A percentile compares a stretch with the other conserved stretches of the same genome.
Evolutionary conservation across 2,113 vertebrate species (phyloP).

Genomic region (Arizona elegans): DNA sequence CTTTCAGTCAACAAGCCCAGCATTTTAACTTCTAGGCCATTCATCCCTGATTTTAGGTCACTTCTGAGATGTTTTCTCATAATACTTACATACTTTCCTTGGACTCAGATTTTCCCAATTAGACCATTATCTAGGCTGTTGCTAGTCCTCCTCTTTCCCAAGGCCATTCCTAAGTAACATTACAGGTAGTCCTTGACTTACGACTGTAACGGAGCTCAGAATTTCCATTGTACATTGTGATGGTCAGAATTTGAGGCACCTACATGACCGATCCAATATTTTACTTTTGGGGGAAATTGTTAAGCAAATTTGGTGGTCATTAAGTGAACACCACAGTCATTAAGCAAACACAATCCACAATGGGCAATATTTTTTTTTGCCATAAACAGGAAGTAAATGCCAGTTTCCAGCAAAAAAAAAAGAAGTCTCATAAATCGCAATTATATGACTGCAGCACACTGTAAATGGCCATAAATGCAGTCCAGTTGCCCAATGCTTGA

Average conservation of each 20-base stretch:
- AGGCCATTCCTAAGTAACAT: background rate
- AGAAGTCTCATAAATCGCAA: too few relatives aligned
- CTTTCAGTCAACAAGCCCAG: background rate
- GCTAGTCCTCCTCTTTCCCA: background rate
- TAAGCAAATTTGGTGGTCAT: background rate
- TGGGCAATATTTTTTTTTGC: too few relatives aligned
- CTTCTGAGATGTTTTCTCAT: background rate
- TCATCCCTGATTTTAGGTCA: background rate
- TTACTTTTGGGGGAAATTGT: background rate
- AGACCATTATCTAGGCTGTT: background rate
- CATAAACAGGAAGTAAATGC: too few relatives aligned
- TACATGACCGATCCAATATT: background rate
- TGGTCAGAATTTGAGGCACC: background rate
- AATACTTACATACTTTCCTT: background rate
- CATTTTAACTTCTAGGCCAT: background rate
- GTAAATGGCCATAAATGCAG: too few relatives aligned
- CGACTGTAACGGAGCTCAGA: accelerated
- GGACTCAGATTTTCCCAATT: background rate
- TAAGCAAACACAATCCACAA: background rate
- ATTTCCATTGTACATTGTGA: background rate
- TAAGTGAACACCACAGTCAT: background rate
- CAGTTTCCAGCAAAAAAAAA: too few relatives aligned
- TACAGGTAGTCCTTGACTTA: background rate
- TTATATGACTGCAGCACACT: too few relatives aligned
- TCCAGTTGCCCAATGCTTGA: too few relatives aligned